Evolutionary conservation across 1,140 invertebrate species (phyloP).

Genomic region (Drosophila seguyi): DNA sequence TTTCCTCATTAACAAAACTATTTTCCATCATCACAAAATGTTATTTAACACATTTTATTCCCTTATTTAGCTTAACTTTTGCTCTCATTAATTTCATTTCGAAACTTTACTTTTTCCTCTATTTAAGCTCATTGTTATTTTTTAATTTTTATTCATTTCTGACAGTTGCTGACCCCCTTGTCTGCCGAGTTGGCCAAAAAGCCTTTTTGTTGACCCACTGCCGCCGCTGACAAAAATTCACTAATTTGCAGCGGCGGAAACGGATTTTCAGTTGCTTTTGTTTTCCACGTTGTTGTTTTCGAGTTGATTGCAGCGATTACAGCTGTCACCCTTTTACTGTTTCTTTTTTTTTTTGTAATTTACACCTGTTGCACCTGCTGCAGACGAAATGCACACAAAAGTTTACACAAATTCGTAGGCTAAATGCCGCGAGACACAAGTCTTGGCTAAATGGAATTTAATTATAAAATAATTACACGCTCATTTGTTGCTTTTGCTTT

Average conservation of each 20-base stretch:
- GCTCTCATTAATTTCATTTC: constrained; percentile 16
- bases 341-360: constrained; percentile 48
- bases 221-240: constrained; percentile 48
- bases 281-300: constrained; percentile 33
- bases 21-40: no score
- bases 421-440: no score
- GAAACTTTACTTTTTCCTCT: background rate
- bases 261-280: constrained; percentile 42
- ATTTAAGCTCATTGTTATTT: constrained; percentile 11
- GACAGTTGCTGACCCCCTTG: constrained; percentile 1
- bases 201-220: constrained; percentile 49
- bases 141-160: background rate
- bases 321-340: constrained; percentile 35
- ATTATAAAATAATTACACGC: constrained; percentile 81
- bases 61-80: background rate
- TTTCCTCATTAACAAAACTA: no score
- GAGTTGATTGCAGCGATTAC: constrained; percentile 71
- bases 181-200: constrained; percentile 22
- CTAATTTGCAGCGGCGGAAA: constrained; percentile 61
- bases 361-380: constrained; percentile 77
- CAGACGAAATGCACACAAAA: no score
- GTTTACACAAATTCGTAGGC: constrained; percentile 55
- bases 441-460: constrained; percentile 79
- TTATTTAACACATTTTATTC: no score
- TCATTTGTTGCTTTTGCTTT: constrained; percentile 78